Conservation (phyloP, 2,113 vertebrate species). For the Salvelinus namaycush region DNA sequence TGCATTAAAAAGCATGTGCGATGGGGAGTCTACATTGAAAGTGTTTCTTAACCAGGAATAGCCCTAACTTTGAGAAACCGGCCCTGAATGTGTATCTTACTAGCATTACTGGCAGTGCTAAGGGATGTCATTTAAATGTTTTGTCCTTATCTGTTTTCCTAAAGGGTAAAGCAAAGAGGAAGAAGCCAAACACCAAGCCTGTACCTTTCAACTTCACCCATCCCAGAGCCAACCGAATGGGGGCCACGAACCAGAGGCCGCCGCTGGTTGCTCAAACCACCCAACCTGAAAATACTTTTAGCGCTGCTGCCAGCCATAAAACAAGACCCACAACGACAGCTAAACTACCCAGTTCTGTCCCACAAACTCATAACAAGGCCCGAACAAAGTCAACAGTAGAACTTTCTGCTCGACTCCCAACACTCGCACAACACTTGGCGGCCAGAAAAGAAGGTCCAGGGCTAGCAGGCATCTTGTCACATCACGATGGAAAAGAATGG, state of each 20-base stretch:
- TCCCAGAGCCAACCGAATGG: slow-evolving; percentile 33
- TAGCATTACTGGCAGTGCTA: too few relatives aligned
- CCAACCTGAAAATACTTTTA: slow-evolving; percentile 11
- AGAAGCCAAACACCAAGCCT: slow-evolving; percentile 66
- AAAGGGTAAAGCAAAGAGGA: slow-evolving; percentile 69
- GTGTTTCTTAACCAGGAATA: not conserved
- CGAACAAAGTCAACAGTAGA: not conserved
- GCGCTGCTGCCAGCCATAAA: slow-evolving; percentile 19
- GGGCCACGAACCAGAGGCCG: slow-evolving; percentile 19
- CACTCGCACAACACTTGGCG: not conserved
- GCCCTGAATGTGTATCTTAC: too few relatives aligned
- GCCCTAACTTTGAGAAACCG: not conserved
- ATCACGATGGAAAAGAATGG: not conserved
- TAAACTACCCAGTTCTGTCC: slow-evolving; percentile 18
- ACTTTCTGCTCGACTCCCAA: not conserved
- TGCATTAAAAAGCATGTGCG: too few relatives aligned
- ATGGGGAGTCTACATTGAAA: too few relatives aligned
- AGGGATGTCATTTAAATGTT: not conserved
- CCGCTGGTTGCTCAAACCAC: not conserved
- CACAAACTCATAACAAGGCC: not conserved
- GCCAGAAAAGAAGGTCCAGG: slow-evolving; percentile 1
- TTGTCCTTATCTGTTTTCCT: slow-evolving; percentile 17
- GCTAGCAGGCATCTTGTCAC: not conserved
- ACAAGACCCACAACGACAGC: slow-evolving; percentile 11
- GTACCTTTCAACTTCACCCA: slow-evolving; percentile 70